Percentiles rank a stretch among this genome's conserved stretches.
Evolutionary conservation across 2,797 vertebrate genomes (phyloP).

Genomic region (Chaenodraco wilsoni): DNA sequence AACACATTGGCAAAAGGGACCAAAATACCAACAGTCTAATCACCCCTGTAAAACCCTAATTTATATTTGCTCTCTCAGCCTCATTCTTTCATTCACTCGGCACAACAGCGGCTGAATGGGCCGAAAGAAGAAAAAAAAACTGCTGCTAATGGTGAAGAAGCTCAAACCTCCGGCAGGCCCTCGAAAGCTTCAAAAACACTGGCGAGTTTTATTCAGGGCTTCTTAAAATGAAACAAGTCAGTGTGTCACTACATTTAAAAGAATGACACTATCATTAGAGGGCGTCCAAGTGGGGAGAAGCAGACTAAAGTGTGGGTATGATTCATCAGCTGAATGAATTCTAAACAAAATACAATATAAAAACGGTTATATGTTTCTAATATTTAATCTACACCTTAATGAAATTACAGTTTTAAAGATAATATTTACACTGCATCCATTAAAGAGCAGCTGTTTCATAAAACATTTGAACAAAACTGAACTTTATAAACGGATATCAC

Average conservation of each 20-base stretch:
- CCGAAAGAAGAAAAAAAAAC: background rate
- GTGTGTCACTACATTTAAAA: constrained; percentile 20
- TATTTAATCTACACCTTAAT: no score
- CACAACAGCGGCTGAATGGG: constrained; percentile 28
- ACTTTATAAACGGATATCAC: background rate
- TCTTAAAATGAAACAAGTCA: constrained; percentile 49
- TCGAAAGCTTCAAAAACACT: constrained; percentile 41
- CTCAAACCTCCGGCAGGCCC: constrained; percentile 42
- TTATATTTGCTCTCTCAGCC: constrained; percentile 61
- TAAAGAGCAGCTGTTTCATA: background rate
- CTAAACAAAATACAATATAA: background rate
- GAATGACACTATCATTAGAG: constrained; percentile 40
- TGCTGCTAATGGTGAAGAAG: constrained; percentile 39
- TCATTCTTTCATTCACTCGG: constrained; percentile 53
- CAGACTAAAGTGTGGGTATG: constrained; percentile 8
- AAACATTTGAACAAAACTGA: background rate
- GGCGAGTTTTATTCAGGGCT: constrained; percentile 47
- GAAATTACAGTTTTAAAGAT: background rate
- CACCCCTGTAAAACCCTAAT: constrained; percentile 59
- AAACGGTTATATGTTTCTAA: background rate
- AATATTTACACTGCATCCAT: no score
- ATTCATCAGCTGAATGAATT: background rate
- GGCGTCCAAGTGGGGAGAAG: constrained; percentile 28
- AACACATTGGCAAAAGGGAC: constrained; percentile 65
- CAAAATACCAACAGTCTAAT: constrained; percentile 73